Evolutionary conservation across 2,888 invertebrate genomes (phyloP).

Genomic region (Apamea crenata): DNA sequence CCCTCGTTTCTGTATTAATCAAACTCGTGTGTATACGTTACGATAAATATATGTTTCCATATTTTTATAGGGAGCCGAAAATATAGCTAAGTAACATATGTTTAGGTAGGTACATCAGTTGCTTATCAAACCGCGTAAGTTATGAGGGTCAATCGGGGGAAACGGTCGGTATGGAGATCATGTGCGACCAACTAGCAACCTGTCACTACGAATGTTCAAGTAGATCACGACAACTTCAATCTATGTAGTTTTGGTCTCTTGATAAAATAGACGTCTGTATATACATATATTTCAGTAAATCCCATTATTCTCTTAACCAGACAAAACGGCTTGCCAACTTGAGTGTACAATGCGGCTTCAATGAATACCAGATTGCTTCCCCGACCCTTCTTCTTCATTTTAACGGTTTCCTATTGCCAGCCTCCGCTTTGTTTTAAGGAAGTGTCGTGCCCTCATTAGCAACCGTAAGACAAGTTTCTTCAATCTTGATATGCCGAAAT

Average conservation of each 20-base stretch:
- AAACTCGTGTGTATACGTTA: constrained; percentile 35
- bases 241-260: constrained; percentile 6
- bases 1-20: constrained; percentile 42
- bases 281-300: constrained; percentile 19
- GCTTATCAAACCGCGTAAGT: constrained; percentile 53
- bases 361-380: constrained; percentile 63
- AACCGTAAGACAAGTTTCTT: constrained; percentile 58
- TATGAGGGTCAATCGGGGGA: constrained; percentile 50
- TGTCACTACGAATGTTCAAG: constrained; percentile 38
- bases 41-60: constrained; percentile 31
- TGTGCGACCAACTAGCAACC: constrained; percentile 48
- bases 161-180: constrained; percentile 32
- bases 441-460: constrained; percentile 61
- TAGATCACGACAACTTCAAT: constrained; percentile 12
- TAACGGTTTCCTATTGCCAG: constrained; percentile 63
- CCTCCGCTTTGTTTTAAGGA: constrained; percentile 62
- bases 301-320: constrained; percentile 42
- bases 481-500: constrained; percentile 60
- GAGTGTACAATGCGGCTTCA: constrained; percentile 60
- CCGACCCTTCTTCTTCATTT: constrained; percentile 62
- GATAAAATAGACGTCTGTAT: constrained; percentile 11
- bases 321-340: constrained; percentile 52
- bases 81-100: constrained; percentile 17
- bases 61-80: constrained; percentile 21
- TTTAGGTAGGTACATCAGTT: constrained; percentile 23